These are phyloP conservation scores for Lagocephalus sceleratus DNA, from an alignment of 2,797 vertebrate genomes.

Conservation along the genomic window DNA sequence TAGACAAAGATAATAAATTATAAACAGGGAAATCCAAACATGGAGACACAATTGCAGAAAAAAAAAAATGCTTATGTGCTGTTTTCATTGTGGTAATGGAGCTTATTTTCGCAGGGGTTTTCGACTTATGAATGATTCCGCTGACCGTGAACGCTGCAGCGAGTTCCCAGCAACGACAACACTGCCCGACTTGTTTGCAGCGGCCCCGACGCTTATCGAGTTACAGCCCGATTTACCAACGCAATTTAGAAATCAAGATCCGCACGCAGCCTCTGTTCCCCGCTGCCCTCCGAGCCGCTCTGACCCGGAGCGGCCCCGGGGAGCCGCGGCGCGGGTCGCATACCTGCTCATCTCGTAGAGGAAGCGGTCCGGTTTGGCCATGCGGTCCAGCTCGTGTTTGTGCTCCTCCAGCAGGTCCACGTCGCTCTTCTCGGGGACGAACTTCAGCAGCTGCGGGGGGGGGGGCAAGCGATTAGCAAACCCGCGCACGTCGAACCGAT, in stretches of 20 bases:
- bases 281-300: conserved; percentile 6
- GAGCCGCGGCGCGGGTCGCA: not conserved
- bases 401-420: conserved; percentile 96
- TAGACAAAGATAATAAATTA: conserved; percentile 42
- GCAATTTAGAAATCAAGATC: conserved; percentile 32
- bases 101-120: conserved; percentile 47
- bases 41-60: conserved; percentile 43
- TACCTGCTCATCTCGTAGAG: conserved; percentile 99
- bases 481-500: not conserved
- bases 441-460: conserved; percentile 90
- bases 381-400: conserved; percentile 94
- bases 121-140: conserved; percentile 31
- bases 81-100: conserved; percentile 35
- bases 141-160: conserved; percentile 44
- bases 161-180: conserved; percentile 23
- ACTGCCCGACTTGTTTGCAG: not conserved
- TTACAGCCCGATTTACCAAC: conserved; percentile 7
- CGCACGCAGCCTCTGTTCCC: conserved; percentile 40
- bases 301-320: conserved; percentile 8
- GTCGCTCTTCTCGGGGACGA: conserved; percentile 95
- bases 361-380: conserved; percentile 97
- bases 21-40: conserved; percentile 44
- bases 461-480: not conserved
- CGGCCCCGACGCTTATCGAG: not conserved
- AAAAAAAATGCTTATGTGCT: conserved; percentile 10